Percentiles rank a stretch among this genome's conserved stretches.
These are phyloP conservation scores for Fissipunctia ypsillon DNA, from an alignment of 2,888 invertebrate genomes.

Conservation along the genomic window DNA sequence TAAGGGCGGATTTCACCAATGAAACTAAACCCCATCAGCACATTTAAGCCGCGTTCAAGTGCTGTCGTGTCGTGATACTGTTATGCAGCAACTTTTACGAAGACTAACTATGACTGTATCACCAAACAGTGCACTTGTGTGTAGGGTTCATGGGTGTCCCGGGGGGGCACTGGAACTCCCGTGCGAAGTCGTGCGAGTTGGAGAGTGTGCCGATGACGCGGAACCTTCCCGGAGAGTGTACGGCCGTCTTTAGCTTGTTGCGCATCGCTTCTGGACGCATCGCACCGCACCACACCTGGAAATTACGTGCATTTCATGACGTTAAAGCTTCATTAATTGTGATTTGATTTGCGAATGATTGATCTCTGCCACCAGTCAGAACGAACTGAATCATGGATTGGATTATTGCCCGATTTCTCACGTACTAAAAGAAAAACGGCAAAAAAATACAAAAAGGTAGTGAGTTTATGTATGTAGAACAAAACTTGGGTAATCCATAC, in stretches of 20 bases:
- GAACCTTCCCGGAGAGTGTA: slow-evolving; percentile 95
- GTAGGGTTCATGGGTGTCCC: slow-evolving; percentile 95
- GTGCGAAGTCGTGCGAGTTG: slow-evolving; percentile 94
- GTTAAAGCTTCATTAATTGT: no score
- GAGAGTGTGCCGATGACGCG: slow-evolving; percentile 95
- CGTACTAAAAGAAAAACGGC: no score
- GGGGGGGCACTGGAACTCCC: slow-evolving; percentile 92
- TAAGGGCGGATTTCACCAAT: background rate
- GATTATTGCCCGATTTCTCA: no score
- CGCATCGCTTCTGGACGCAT: slow-evolving; percentile 95
- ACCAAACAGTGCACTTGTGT: slow-evolving; percentile 95
- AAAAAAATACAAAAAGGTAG: no score
- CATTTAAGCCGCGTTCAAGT: background rate
- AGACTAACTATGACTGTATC: slow-evolving; percentile 16
- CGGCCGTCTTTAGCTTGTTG: slow-evolving; percentile 95
- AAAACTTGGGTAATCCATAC: no score
- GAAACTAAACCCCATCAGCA: background rate
- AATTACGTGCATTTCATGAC: no score
- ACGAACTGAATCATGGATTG: no score
- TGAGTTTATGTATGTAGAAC: no score
- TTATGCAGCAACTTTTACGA: background rate
- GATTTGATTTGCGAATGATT: no score
- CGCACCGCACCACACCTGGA: slow-evolving; percentile 94
- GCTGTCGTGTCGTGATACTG: background rate
- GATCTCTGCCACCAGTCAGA: no score